phyloP scores from a whole-genome alignment of 92 coral and sea anemone species.

The Siderastrea siderea region DNA sequence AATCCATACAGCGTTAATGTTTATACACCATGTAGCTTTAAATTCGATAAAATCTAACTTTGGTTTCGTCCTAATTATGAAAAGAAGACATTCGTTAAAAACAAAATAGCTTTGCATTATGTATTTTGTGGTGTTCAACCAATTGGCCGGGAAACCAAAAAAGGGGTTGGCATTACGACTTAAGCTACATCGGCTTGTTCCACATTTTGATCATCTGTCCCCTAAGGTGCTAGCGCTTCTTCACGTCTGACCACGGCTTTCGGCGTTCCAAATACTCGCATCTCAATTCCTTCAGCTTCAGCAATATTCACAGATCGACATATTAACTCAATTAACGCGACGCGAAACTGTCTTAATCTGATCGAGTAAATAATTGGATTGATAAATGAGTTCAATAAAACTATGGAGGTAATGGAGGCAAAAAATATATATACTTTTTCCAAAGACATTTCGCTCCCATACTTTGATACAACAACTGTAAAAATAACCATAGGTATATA shows the following conservation, averaged over 20 bases:
- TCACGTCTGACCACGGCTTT: neutral
- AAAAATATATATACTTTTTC: neutral
- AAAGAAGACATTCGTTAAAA: no score
- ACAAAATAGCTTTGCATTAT: no score
- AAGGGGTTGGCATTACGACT: no score
- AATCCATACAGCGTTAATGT: no score
- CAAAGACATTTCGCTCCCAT: neutral
- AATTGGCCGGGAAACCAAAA: no score
- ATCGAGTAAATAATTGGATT: constrained; percentile 5
- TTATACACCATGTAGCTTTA: no score
- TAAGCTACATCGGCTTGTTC: no score
- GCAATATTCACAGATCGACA: neutral
- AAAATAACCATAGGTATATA: neutral
- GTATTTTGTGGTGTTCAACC: no score
- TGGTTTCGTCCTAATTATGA: no score
- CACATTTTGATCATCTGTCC: no score
- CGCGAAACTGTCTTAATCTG: neutral
- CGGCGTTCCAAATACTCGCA: neutral
- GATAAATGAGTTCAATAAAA: neutral
- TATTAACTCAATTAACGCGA: neutral
- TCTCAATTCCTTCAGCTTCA: neutral
- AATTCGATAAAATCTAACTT: no score
- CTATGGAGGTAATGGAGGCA: neutral
- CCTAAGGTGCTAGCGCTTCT: no score
- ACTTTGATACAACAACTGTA: neutral